Conservation (phyloP, 2,797 vertebrate species). For the Limosa lapponica region DNA sequence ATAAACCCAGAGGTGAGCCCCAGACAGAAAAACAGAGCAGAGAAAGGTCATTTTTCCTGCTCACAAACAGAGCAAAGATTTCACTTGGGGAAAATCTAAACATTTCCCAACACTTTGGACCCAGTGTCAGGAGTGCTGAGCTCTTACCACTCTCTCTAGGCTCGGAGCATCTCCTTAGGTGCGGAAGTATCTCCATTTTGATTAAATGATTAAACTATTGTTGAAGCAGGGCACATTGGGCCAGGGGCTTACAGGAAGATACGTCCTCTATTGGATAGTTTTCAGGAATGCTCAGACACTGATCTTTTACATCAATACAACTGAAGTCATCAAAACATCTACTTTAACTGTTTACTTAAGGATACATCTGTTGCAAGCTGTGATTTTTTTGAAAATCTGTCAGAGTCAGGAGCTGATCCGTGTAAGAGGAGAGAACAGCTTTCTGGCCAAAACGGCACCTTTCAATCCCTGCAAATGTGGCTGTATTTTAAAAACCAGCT, state of each 20-base stretch:
- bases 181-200: background rate
- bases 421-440: background rate
- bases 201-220: background rate
- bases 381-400: conserved; percentile 37
- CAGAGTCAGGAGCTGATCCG: conserved; percentile 19
- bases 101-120: background rate
- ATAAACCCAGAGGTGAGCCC: background rate
- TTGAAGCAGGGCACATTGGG: background rate
- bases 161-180: background rate
- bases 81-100: background rate
- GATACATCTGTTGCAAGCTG: conserved; percentile 38
- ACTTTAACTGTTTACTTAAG: conserved; percentile 58
- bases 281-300: conserved; percentile 22
- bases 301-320: conserved; percentile 30
- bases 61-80: background rate
- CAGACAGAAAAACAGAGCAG: background rate
- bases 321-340: conserved; percentile 46
- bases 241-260: background rate
- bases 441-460: conserved; percentile 10
- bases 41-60: background rate
- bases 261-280: background rate
- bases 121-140: background rate
- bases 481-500: conserved; percentile 25
- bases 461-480: background rate
- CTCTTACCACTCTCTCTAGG: background rate